These are phyloP conservation scores for Pissodes strobi DNA, from an alignment of 1,140 invertebrate species.

Conservation along the genomic window DNA sequence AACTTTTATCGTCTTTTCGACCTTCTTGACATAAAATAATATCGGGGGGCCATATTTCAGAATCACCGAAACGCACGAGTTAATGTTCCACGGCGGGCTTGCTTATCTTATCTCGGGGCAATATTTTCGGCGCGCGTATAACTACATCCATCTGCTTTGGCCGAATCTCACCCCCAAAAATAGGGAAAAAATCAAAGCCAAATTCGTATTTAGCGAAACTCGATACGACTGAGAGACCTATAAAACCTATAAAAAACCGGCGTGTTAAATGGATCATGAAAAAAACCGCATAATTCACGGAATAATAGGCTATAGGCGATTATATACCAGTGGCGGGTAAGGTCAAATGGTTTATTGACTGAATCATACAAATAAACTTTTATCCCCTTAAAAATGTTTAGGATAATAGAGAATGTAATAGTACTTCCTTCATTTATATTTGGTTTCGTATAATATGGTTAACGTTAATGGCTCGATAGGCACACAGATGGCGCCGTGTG, in stretches of 20 bases:
- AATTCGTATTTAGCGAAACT: conserved; percentile 25
- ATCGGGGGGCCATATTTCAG: conserved; percentile 15
- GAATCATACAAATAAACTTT: no score
- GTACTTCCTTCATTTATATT: no score
- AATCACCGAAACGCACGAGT: conserved; percentile 27
- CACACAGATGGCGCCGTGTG: no score
- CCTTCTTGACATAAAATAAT: conserved; percentile 17
- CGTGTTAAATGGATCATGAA: conserved; percentile 46
- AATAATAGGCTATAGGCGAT: not conserved
- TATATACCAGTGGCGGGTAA: not conserved
- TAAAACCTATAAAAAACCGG: conserved; percentile 31
- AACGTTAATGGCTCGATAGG: no score
- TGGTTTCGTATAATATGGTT: no score
- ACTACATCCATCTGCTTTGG: conserved; percentile 29
- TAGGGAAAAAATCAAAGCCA: conserved; percentile 20
- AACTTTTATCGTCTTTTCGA: conserved; percentile 5
- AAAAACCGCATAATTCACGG: conserved; percentile 44
- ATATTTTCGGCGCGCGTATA: conserved; percentile 28
- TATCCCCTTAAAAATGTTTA: no score
- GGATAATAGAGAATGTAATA: no score
- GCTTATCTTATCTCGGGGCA: conserved; percentile 30
- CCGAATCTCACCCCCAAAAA: conserved; percentile 15
- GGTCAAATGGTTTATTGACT: no score
- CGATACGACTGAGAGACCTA: conserved; percentile 10
- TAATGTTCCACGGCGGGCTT: conserved; percentile 17